These are phyloP conservation scores for Danaus chrysippus DNA, from an alignment of 2,888 invertebrate species.

Conservation along the genomic window DNA sequence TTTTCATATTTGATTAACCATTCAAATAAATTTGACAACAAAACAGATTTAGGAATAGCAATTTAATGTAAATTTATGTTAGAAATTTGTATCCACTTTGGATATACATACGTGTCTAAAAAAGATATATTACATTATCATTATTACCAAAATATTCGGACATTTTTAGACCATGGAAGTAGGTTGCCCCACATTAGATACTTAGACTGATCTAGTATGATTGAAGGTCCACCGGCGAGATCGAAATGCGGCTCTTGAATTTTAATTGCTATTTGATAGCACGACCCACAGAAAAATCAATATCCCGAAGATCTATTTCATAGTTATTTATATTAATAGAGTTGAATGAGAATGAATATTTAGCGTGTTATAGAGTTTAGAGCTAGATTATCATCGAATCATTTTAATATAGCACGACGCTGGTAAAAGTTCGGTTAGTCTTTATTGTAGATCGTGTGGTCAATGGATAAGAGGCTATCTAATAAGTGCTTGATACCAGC, in stretches of 20 bases:
- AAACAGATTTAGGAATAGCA: too few species aligned
- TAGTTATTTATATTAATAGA: neutral
- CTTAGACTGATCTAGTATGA: slow-evolving; percentile 51
- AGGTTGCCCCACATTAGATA: slow-evolving; percentile 54
- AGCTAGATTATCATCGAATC: neutral
- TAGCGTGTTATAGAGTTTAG: slow-evolving; percentile 1
- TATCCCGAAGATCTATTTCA: neutral
- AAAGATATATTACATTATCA: neutral
- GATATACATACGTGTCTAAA: neutral
- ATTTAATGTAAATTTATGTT: too few species aligned
- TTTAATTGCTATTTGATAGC: slow-evolving; percentile 52
- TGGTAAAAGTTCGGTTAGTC: neutral
- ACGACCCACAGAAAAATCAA: slow-evolving; percentile 24
- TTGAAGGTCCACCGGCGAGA: slow-evolving; percentile 48
- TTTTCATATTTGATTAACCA: neutral
- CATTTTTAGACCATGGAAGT: slow-evolving; percentile 33
- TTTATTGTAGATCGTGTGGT: neutral
- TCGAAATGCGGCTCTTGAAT: slow-evolving; percentile 56
- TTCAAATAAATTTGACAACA: too few species aligned
- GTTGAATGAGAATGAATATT: slow-evolving; percentile 1
- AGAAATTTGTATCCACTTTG: neutral
- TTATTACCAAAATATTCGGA: slow-evolving; percentile 19
- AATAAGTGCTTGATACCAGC: slow-evolving; percentile 27
- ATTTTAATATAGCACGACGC: neutral
- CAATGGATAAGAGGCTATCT: slow-evolving; percentile 4